These are phyloP conservation scores for Columba guinea DNA, from an alignment of 2,797 vertebrate species.

Conservation along the genomic window DNA sequence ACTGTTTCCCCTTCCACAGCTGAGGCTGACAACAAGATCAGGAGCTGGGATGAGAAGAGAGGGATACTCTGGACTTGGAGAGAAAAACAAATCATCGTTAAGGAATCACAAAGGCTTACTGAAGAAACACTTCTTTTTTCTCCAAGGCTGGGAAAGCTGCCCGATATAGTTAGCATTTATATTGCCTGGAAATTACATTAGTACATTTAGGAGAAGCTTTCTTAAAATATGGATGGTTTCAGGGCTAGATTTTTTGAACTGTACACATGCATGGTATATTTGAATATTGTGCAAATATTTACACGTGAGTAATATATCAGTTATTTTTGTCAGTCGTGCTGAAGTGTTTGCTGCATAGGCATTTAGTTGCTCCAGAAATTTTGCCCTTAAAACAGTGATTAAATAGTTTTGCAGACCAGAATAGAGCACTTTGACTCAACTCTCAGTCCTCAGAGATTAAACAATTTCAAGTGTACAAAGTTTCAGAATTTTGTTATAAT, in stretches of 20 bases:
- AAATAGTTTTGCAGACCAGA: neutral
- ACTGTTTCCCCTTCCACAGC: neutral
- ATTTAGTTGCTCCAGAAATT: neutral
- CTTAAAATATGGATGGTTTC: conserved; percentile 10
- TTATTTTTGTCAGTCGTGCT: neutral
- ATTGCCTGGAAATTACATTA: conserved; percentile 61
- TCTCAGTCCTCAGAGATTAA: neutral
- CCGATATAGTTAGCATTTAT: conserved; percentile 9
- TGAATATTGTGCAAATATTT: conserved; percentile 53
- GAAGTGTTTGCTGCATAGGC: neutral
- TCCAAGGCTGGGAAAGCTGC: conserved; percentile 21
- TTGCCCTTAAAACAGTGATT: neutral
- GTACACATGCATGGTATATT: neutral
- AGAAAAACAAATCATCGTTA: neutral
- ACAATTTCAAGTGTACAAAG: neutral
- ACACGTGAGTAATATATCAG: neutral
- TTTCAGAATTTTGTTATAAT: neutral
- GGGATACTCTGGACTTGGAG: neutral
- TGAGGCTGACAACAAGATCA: neutral
- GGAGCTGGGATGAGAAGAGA: neutral
- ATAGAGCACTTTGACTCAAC: neutral
- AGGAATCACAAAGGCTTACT: neutral
- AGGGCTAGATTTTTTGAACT: conserved; percentile 16
- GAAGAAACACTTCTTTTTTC: conserved; percentile 32
- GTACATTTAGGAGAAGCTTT: conserved; percentile 26